A percentile compares a stretch with the other conserved stretches of the same genome.
Conservation (phyloP, 2,888 invertebrate genomes). For the Euzetes globulus region DNA sequence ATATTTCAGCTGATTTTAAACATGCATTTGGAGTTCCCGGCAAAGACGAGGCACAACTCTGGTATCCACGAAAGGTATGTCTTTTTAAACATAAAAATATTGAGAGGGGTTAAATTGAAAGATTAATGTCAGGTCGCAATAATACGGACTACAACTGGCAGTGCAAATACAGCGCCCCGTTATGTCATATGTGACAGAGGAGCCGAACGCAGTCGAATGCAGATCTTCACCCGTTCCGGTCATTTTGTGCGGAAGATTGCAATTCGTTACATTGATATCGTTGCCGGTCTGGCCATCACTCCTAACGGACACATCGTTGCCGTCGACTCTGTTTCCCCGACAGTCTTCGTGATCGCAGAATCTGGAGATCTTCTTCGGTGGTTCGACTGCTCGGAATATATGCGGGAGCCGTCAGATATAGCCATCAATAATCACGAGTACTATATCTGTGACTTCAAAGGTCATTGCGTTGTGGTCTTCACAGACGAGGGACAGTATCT, state of each 20-base stretch:
- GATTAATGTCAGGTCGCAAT: slow-evolving; percentile 31
- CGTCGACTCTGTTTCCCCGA: slow-evolving; percentile 93
- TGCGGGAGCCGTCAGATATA: slow-evolving; percentile 95
- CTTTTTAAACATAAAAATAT: not conserved
- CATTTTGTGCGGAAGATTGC: slow-evolving; percentile 93
- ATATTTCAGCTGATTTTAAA: slow-evolving; percentile 60
- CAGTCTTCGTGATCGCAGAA: slow-evolving; percentile 87
- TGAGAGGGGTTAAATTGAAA: too few species aligned
- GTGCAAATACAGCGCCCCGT: slow-evolving; percentile 39
- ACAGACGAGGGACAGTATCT: slow-evolving; percentile 86
- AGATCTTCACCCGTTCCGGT: slow-evolving; percentile 90
- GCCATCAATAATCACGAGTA: slow-evolving; percentile 67
- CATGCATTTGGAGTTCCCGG: slow-evolving; percentile 91
- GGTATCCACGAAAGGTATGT: slow-evolving; percentile 87
- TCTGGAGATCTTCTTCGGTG: slow-evolving; percentile 84
- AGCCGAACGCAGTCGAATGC: slow-evolving; percentile 92
- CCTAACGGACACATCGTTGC: slow-evolving; percentile 87
- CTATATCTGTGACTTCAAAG: slow-evolving; percentile 96
- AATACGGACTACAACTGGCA: slow-evolving; percentile 19
- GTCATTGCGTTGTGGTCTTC: slow-evolving; percentile 93
- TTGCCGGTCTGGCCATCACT: slow-evolving; percentile 89
- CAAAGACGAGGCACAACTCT: slow-evolving; percentile 89
- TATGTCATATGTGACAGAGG: slow-evolving; percentile 93
- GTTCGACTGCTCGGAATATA: slow-evolving; percentile 96
- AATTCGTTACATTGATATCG: slow-evolving; percentile 57